Evolutionary conservation across 2,797 vertebrate genomes (phyloP), one percentile per base, ranked within the genome.

Genomic region (Gymnoscopelus braueri): DNA sequence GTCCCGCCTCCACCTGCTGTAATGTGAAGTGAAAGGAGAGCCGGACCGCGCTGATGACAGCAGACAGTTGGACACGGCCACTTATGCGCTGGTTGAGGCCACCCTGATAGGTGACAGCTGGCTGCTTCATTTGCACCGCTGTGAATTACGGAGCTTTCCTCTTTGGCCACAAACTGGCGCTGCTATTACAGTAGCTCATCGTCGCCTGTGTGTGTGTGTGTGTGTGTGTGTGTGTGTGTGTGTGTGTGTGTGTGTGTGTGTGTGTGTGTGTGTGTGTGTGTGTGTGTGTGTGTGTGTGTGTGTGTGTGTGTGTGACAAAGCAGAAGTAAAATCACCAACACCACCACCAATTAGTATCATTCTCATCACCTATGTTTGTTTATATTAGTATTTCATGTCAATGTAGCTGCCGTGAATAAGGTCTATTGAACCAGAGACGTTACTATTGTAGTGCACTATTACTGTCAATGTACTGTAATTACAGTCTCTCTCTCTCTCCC

Each of bases 61-160:
- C 39, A 44, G 39, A 44, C 8, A n/a, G 50, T 52, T 64, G 91
- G 77, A 90, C 85, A 76, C 48, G 68, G 82, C 83, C 85, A 77
- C 75, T 89, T 88, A 90, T 84, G 62, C 81, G 83, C 72, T 89
- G 77, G 67, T 65, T 0, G 53, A 73, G 81, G 91, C 69, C 82
- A 78, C 83, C 88, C 85, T 89, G 86, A 91, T 83, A 86, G 86
- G 79, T 88, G 87, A 89, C 92, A 94, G 84, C 89, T 92, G 87
- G 87, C 80, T 32, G 53, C 71, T 83, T 88, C 39, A 71, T 86
- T 87, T 82, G 76, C 60, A 83, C 82, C 78, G 39, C 72, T 49
- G 74, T 44, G 69, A 77, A 84, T 79, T 67, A 62, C 73, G 78
- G 82, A 85, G 68, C 60, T 65, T 19, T 87, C 67, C 62, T 83